Percentiles rank a stretch among this genome's conserved stretches.
phyloP scores from a whole-genome alignment of 1,140 invertebrate genomes.

The Schlechtendalia chinensis region DNA sequence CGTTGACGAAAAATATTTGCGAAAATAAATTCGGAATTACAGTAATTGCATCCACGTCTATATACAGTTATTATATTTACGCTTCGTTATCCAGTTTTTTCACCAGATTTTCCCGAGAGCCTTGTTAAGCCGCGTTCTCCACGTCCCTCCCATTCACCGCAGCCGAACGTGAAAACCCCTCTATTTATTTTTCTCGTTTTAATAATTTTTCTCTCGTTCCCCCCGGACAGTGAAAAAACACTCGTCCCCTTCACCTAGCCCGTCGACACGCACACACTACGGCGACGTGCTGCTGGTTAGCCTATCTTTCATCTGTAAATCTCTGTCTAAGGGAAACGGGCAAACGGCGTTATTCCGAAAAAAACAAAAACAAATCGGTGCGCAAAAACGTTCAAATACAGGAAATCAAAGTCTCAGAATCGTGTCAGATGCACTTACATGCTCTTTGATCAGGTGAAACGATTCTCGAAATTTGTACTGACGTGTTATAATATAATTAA shows the following conservation, averaged over 20 bases:
- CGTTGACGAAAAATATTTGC: constrained; percentile 33
- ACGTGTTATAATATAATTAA: no score
- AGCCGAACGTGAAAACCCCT: constrained; percentile 19
- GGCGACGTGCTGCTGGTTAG: background rate
- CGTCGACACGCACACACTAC: background rate
- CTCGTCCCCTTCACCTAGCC: background rate
- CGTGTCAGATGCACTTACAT: background rate
- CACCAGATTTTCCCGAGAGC: constrained; percentile 39
- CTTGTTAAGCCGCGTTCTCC: constrained; percentile 26
- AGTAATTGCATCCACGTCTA: constrained; percentile 33
- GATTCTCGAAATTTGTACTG: no score
- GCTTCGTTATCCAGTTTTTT: constrained; percentile 48
- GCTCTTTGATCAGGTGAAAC: no score
- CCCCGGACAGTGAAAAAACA: constrained; percentile 13
- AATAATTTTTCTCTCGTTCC: constrained; percentile 30
- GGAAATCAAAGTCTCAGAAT: background rate
- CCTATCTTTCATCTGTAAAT: background rate
- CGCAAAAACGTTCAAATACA: background rate
- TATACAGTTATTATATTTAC: constrained; percentile 46
- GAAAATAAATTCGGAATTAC: constrained; percentile 44
- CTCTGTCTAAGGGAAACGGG: background rate
- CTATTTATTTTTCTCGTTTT: constrained; percentile 48
- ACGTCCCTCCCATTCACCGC: background rate
- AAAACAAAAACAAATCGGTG: background rate
- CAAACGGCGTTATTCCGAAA: background rate